These are phyloP conservation scores for Bombylius discolor DNA, from an alignment of 2,888 invertebrate species.

Conservation along the genomic window DNA sequence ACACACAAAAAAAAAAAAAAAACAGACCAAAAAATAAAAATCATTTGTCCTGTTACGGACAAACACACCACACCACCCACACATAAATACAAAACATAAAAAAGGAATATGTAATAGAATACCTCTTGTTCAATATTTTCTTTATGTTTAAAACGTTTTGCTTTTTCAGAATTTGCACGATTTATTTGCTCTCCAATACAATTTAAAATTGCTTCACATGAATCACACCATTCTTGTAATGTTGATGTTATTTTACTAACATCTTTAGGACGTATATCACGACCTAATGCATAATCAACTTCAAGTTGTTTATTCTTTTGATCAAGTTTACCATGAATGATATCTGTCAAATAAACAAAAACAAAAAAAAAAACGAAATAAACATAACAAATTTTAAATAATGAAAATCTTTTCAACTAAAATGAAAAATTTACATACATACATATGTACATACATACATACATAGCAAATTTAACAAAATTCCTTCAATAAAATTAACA, in stretches of 20 bases:
- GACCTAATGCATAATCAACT: constrained; percentile 85
- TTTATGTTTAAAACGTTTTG: constrained; percentile 63
- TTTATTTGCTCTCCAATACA: constrained; percentile 84
- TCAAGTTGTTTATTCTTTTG: constrained; percentile 88
- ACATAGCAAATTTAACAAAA: too few species aligned
- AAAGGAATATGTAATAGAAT: constrained; percentile 10
- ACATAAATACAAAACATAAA: too few species aligned
- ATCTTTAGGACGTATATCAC: constrained; percentile 80
- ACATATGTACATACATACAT: too few species aligned
- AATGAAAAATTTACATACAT: too few species aligned
- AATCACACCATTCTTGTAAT: constrained; percentile 76
- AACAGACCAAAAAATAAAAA: too few species aligned
- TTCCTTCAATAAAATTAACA: too few species aligned
- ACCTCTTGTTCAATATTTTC: constrained; percentile 79
- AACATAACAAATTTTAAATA: neutral
- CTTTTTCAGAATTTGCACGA: constrained; percentile 75
- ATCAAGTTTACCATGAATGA: constrained; percentile 91
- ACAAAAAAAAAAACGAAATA: constrained; percentile 6
- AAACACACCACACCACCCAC: too few species aligned
- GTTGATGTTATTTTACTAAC: constrained; percentile 69
- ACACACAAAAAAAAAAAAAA: too few species aligned
- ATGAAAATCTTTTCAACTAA: too few species aligned
- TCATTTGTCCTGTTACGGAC: too few species aligned
- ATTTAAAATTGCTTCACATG: constrained; percentile 76
- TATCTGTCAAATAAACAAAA: constrained; percentile 44